phyloP scores from a whole-genome alignment of 2,888 invertebrate genomes.

The Carabus problematicus region DNA sequence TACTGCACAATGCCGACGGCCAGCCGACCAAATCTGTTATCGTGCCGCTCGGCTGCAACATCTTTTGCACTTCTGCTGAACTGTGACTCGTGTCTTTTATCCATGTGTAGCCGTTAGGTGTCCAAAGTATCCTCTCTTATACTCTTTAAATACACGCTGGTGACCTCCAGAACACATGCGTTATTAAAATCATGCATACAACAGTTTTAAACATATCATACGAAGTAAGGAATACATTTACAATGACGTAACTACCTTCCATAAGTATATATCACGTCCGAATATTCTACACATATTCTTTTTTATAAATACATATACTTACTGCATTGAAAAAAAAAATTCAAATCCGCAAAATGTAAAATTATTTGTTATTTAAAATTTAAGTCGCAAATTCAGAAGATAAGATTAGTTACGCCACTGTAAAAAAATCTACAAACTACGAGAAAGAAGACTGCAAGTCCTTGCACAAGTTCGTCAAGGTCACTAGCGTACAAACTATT shows the following conservation, averaged over 20 bases:
- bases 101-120: conserved; percentile 39
- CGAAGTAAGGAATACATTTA: no score
- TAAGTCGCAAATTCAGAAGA: neutral
- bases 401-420: neutral
- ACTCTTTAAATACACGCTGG: conserved; percentile 23
- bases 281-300: no score
- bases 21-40: conserved; percentile 41
- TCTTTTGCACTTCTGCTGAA: conserved; percentile 39
- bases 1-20: conserved; percentile 30
- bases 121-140: conserved; percentile 36
- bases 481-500: conserved; percentile 29
- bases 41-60: conserved; percentile 20
- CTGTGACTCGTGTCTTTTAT: conserved; percentile 41
- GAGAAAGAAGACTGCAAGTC: conserved; percentile 30
- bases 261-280: no score
- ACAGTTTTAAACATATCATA: no score
- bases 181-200: neutral
- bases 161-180: conserved; percentile 18
- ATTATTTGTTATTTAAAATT: no score
- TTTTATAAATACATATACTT: no score
- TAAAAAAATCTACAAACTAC: conserved; percentile 2
- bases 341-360: neutral
- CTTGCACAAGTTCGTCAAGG: conserved; percentile 24
- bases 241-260: no score
- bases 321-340: neutral